Base-by-base conservation (phyloP, 2,113 vertebrate species). In the Tretioscincus oriximinensis region DNA sequence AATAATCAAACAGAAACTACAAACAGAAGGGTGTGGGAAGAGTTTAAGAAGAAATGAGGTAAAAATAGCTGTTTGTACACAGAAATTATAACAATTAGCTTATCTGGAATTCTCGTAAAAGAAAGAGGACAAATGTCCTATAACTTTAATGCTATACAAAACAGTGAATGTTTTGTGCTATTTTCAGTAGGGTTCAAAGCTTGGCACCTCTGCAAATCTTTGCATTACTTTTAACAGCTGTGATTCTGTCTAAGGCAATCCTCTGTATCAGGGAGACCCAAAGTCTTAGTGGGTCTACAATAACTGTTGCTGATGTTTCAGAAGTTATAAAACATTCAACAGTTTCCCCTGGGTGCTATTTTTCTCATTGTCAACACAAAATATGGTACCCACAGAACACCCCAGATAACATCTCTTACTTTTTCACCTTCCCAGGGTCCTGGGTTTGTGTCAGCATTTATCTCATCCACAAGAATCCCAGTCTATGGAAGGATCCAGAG, bases 401-500 rank as follows among this genome's bases (percentile, higher is more conserved):
- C n/a, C 28, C 41, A 70, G 21, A 29, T n/a, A 61, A 49, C 11
- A 47, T 76, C 29, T 61, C 29, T 41, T n/a, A 35, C 69, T 66
- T 69, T 69, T 74, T 18, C 20, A 41, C 8, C 21, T 35, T 65
- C 47, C 12, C 58, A 88, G 87, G 81, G 4, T 24, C 67, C 47
- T 22, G 60, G 68, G 28, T 95, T 70, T 91, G 78, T 81, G 78
- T 86, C 35, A 89, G 85, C 71, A 72, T 97, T 21, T 94, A 80
- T 82, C 92, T 79, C 26, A 77, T 95, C 72, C 96, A 96, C 82
- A 92, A 85, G 86, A 96, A 97, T 45, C 12, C 90, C 28, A 28
- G 68, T 2, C 88, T 96, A 67, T 97, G 96, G 96, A 93, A 95
- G 82, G 94, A 96, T 72, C 96, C 87, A 24, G 82, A 88, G 87